phyloP scores from a whole-genome alignment of 2,113 vertebrate genomes.

The Sceloporus undulatus region DNA sequence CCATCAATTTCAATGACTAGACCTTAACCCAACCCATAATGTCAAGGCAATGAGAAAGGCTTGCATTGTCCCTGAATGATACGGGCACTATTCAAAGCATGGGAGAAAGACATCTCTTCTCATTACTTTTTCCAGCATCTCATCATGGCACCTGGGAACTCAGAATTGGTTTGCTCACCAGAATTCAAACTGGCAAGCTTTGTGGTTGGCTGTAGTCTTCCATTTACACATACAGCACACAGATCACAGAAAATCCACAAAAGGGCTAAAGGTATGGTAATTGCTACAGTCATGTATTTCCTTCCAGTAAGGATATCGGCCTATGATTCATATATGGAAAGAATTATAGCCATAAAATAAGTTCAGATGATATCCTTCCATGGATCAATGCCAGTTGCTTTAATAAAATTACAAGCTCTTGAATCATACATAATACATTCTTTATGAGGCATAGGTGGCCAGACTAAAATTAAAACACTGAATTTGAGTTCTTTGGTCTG shows the following conservation, averaged over 20 bases:
- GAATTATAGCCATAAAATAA: slow-evolving; percentile 56
- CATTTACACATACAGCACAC: not conserved
- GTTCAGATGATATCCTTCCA: slow-evolving; percentile 39
- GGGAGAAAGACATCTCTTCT: not conserved
- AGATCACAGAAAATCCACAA: slow-evolving; percentile 56
- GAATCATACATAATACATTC: slow-evolving; percentile 32
- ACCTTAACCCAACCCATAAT: not conserved
- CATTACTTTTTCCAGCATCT: not conserved
- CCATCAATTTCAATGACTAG: not conserved
- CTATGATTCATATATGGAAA: slow-evolving; percentile 63
- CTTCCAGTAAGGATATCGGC: slow-evolving; percentile 50
- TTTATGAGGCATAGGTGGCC: slow-evolving; percentile 39
- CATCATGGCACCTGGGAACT: not conserved
- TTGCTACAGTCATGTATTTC: slow-evolving; percentile 56
- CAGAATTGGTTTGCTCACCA: slow-evolving; percentile 34
- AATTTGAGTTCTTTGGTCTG: slow-evolving; percentile 9
- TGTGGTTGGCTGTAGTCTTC: slow-evolving; percentile 41
- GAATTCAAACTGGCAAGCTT: slow-evolving; percentile 49
- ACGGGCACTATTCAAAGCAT: not conserved
- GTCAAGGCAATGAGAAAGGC: not conserved
- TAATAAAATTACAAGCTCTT: slow-evolving; percentile 36
- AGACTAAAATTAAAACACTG: slow-evolving; percentile 28
- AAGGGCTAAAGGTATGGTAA: slow-evolving; percentile 50
- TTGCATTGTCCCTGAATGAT: slow-evolving; percentile 7
- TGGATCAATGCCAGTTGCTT: slow-evolving; percentile 31